Evolutionary conservation across 2,888 invertebrate genomes (phyloP).

Genomic region (Polydrusus tereticollis): DNA sequence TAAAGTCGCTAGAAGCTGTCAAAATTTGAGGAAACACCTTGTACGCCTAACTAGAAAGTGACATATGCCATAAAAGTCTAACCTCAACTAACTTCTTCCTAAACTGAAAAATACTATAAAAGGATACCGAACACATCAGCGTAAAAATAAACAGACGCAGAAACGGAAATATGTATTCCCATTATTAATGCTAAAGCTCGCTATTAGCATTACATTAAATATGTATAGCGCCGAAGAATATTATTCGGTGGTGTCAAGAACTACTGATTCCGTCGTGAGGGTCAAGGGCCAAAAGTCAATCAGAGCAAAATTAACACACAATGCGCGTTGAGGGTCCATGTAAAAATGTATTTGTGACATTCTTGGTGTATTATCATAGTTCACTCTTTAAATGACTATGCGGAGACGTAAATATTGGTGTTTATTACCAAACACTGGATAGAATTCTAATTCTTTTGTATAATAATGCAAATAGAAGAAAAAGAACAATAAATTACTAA

Average conservation of each 20-base stretch:
- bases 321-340: constrained; percentile 45
- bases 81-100: too few species aligned
- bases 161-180: too few species aligned
- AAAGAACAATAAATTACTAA: background rate
- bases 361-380: constrained; percentile 40
- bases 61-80: too few species aligned
- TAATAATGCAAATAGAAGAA: constrained; percentile 22
- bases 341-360: constrained; percentile 38
- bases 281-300: constrained; percentile 62
- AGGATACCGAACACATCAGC: too few species aligned
- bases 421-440: constrained; percentile 30
- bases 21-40: too few species aligned
- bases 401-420: constrained; percentile 29
- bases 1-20: too few species aligned
- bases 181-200: background rate
- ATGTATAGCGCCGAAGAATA: constrained; percentile 24
- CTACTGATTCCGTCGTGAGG: constrained; percentile 46
- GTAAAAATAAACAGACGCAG: too few species aligned
- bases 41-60: too few species aligned
- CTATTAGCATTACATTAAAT: background rate
- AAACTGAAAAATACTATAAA: too few species aligned
- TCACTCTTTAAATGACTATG: constrained; percentile 39
- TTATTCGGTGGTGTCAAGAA: constrained; percentile 33
- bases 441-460: constrained; percentile 32
- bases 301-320: constrained; percentile 57